A percentile compares a stretch with the other conserved stretches of the same genome.
These are phyloP conservation scores for Taeniopygia guttata DNA, from an alignment of 2,797 vertebrate genomes.

Conservation along the genomic window DNA sequence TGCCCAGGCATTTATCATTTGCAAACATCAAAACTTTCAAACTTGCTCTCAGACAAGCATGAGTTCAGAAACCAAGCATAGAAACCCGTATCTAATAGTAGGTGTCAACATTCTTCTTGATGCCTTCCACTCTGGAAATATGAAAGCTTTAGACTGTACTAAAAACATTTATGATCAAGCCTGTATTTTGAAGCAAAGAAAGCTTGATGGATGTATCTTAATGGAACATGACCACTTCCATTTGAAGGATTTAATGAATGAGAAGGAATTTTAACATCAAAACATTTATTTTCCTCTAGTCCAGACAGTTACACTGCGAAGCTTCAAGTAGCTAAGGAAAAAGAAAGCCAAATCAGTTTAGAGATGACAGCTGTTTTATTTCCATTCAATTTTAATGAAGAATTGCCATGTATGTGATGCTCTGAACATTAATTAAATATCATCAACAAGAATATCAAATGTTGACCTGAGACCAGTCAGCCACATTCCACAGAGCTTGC, in stretches of 20 bases:
- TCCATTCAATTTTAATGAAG: not conserved
- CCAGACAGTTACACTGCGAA: not conserved
- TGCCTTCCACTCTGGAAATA: not conserved
- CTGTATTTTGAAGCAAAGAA: not conserved
- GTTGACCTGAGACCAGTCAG: not conserved
- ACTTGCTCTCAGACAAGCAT: not conserved
- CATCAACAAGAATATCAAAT: not conserved
- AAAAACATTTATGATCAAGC: not conserved
- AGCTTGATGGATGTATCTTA: not conserved
- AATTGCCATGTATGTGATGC: not conserved
- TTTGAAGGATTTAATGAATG: not conserved
- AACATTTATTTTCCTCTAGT: not conserved
- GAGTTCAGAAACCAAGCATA: not conserved
- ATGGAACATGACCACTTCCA: not conserved
- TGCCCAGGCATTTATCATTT: not conserved
- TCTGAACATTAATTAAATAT: not conserved
- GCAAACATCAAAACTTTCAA: not conserved
- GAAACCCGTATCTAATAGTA: not conserved
- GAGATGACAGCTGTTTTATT: not conserved
- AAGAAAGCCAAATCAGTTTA: not conserved
- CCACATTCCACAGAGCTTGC: not conserved
- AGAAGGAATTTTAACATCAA: not conserved
- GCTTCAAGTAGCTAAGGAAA: not conserved
- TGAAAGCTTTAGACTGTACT: not conserved
- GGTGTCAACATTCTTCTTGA: not conserved